These are phyloP conservation scores for Cantharis rufa DNA, from an alignment of 2,888 invertebrate genomes.

Conservation along the genomic window DNA sequence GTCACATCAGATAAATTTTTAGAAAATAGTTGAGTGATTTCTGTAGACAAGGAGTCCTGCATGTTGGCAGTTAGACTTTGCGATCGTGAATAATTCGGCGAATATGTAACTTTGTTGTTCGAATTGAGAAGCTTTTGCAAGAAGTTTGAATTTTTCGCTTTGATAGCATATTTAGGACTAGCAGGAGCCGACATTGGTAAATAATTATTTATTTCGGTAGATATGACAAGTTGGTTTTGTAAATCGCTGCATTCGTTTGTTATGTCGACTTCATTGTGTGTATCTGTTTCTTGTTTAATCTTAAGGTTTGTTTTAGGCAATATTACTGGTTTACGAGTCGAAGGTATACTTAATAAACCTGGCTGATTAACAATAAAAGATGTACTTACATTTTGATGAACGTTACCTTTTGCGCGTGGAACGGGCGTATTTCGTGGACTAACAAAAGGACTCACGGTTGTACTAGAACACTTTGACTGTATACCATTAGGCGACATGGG, in stretches of 20 bases:
- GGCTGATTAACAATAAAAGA: slow-evolving; percentile 28
- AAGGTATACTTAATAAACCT: slow-evolving; percentile 25
- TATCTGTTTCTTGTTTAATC: slow-evolving; percentile 49
- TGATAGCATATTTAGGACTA: slow-evolving; percentile 61
- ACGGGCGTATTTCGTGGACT: slow-evolving; percentile 80
- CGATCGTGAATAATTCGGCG: slow-evolving; percentile 53
- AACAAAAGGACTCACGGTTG: slow-evolving; percentile 79
- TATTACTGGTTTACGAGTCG: slow-evolving; percentile 27
- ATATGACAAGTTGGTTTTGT: slow-evolving; percentile 23
- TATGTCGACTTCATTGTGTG: slow-evolving; percentile 28
- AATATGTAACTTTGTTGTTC: slow-evolving; percentile 57
- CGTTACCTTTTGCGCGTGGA: slow-evolving; percentile 66
- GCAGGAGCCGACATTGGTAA: slow-evolving; percentile 71
- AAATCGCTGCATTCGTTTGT: slow-evolving; percentile 36
- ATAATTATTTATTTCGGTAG: slow-evolving; percentile 26
- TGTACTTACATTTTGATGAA: slow-evolving; percentile 58
- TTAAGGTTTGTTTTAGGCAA: slow-evolving; percentile 31
- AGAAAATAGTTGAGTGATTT: slow-evolving; percentile 67
- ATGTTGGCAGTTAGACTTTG: slow-evolving; percentile 41
- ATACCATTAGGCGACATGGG: slow-evolving; percentile 65
- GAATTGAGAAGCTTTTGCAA: slow-evolving; percentile 58
- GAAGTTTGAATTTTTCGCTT: slow-evolving; percentile 41
- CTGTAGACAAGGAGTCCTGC: slow-evolving; percentile 59
- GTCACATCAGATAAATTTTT: slow-evolving; percentile 56
- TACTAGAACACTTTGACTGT: slow-evolving; percentile 66